These are phyloP conservation scores for Lepus americanus DNA, from an alignment of 2,113 vertebrate genomes.

Conservation along the genomic window DNA sequence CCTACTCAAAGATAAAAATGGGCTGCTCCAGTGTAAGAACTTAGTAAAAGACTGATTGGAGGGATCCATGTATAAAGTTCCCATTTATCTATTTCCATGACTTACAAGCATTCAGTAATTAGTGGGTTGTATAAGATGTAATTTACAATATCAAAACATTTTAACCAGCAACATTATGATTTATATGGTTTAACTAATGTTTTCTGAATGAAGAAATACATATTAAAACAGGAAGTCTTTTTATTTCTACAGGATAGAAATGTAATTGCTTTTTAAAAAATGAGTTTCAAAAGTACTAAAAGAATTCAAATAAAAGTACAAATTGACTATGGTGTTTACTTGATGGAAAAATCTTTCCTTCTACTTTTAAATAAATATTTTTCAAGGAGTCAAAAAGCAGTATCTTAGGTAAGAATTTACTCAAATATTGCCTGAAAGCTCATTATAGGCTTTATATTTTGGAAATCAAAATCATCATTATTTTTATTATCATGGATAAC, in stretches of 20 bases:
- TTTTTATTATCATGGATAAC: neutral
- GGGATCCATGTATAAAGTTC: neutral
- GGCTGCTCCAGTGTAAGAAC: no score
- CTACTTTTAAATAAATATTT: neutral
- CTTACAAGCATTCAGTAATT: neutral
- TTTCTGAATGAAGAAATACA: conserved; percentile 16
- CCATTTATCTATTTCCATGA: neutral
- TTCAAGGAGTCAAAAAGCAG: neutral
- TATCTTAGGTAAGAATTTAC: neutral
- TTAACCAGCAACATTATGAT: neutral
- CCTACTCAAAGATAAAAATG: neutral
- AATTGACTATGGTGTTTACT: neutral
- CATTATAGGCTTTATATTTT: conserved; percentile 1
- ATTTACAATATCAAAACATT: neutral
- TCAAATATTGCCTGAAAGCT: neutral
- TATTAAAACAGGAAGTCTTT: neutral
- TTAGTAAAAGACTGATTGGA: neutral
- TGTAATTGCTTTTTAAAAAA: neutral
- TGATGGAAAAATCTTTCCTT: neutral
- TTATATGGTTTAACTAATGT: neutral
- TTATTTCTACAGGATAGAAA: neutral
- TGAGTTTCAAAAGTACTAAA: neutral
- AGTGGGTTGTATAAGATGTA: neutral
- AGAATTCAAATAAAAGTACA: neutral
- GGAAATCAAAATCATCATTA: conserved; percentile 39